Evolutionary conservation across 2,888 invertebrate genomes (phyloP), one percentile per base, ranked within the genome.

Genomic region (Hirtodrosophila confusa): DNA sequence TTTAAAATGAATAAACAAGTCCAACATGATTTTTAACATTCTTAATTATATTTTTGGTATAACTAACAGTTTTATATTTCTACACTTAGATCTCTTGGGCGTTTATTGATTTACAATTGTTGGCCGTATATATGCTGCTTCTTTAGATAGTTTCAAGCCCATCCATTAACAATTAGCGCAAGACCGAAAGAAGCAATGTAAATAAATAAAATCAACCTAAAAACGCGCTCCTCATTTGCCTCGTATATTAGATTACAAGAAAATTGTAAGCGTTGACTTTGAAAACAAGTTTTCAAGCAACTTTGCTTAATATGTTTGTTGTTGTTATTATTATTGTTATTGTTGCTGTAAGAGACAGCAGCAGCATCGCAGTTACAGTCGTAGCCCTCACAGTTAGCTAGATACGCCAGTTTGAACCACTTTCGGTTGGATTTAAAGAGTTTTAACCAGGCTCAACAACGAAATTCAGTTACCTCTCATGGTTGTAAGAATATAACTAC

Each of bases 371-470:
- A 63, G 65, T 65, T 65, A 73, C 53, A 62, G 39, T 33, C 50
- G 57, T 69, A 76, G 65, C 75, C 83, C 71, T 79, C 79, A 86
- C 63, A 80, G 68, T 67, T 75, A 68, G 73, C 66, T 79, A 67
- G 73, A 69, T 64, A 54, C 48, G 75, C 76, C 66, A 75, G 85
- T 71, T 86, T 62, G 76, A 84, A 73, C 87, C 78, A 87, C 87
- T 84, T 84, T 84, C 70, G 60, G 67, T 82, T 78, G 69, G 83
- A 65, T 71, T 45, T 29, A 56, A 74, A 75, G 73, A 80, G 72
- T 65, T 74, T 11, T 61, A 78, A 63, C 74, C 61, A 66, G 74
- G 84, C 68, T 64, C 27, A 37, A 55, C 50, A 53, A 44, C 40
- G 37, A 58, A 54, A 63, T 51, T 41, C 47, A 31, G 49, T 35